Evolutionary conservation across 2,888 invertebrate species (phyloP).

Genomic region (Fragum fragum): DNA sequence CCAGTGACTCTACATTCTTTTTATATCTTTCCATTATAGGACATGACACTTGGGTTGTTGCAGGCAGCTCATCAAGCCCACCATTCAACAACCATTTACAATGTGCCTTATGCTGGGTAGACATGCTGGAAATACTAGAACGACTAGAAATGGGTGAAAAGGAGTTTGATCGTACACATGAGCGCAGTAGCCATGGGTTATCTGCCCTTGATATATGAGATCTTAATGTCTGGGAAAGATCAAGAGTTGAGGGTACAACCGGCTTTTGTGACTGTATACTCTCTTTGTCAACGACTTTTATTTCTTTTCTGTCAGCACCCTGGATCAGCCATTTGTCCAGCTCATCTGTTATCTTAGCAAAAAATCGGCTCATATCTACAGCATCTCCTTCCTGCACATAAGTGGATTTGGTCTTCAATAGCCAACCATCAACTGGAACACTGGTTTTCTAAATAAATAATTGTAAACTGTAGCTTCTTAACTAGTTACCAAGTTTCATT

Average conservation of each 20-base stretch:
- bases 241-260: conserved; percentile 43
- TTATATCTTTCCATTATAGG: conserved; percentile 57
- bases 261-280: conserved; percentile 18
- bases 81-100: conserved; percentile 57
- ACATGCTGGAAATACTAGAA: conserved; percentile 26
- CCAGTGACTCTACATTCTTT: conserved; percentile 36
- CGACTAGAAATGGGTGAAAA: conserved; percentile 51
- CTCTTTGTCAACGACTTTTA: conserved; percentile 9
- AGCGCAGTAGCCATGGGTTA: conserved; percentile 58
- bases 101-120: conserved; percentile 13
- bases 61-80: conserved; percentile 5
- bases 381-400: neutral
- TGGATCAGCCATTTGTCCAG: conserved; percentile 54
- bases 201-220: conserved; percentile 42
- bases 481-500: too few relatives aligned
- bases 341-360: conserved; percentile 57
- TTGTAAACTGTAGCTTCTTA: too few relatives aligned
- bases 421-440: conserved; percentile 52
- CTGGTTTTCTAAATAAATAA: neutral
- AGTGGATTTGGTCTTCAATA: conserved; percentile 34
- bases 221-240: conserved; percentile 14
- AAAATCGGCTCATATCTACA: conserved; percentile 58
- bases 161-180: conserved; percentile 26
- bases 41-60: conserved; percentile 24
- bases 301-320: neutral